These are phyloP conservation scores for Spisula subtruncata DNA, from an alignment of 2,888 invertebrate genomes.

Conservation along the genomic window DNA sequence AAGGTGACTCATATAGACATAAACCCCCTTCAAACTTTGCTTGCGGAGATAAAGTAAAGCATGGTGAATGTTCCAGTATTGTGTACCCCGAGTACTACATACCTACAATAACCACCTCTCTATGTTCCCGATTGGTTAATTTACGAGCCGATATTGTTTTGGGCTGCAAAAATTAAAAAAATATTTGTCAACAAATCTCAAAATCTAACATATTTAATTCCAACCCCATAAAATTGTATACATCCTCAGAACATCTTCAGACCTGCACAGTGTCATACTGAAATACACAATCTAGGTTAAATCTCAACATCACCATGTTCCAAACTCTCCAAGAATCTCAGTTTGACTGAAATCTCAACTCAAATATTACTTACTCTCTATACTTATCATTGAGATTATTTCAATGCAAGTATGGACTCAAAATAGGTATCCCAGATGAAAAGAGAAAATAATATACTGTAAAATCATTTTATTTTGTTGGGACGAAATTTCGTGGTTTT, in stretches of 20 bases:
- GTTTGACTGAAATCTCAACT: too few relatives aligned
- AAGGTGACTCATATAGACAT: too few relatives aligned
- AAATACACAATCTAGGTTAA: background rate
- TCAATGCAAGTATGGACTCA: too few relatives aligned
- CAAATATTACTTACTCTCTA: too few relatives aligned
- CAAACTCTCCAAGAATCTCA: too few relatives aligned
- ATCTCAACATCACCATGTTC: background rate
- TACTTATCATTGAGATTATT: too few relatives aligned
- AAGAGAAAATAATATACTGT: too few relatives aligned
- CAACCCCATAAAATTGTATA: background rate
- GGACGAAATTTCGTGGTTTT: too few relatives aligned
- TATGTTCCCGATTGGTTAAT: slow-evolving; percentile 96
- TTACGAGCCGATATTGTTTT: slow-evolving; percentile 89
- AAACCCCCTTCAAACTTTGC: too few relatives aligned
- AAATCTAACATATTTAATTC: background rate
- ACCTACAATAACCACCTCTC: slow-evolving; percentile 99
- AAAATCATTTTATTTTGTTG: too few relatives aligned
- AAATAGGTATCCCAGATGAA: too few relatives aligned
- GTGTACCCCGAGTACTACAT: slow-evolving; percentile 74
- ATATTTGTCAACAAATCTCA: slow-evolving; percentile 1
- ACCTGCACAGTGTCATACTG: background rate
- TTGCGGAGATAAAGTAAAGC: background rate
- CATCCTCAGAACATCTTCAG: slow-evolving; percentile 20
- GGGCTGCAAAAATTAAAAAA: slow-evolving; percentile 80
- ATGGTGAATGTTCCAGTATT: background rate